Conservation (phyloP, 2,113 vertebrate genomes). For the Percopsis transmontana region DNA sequence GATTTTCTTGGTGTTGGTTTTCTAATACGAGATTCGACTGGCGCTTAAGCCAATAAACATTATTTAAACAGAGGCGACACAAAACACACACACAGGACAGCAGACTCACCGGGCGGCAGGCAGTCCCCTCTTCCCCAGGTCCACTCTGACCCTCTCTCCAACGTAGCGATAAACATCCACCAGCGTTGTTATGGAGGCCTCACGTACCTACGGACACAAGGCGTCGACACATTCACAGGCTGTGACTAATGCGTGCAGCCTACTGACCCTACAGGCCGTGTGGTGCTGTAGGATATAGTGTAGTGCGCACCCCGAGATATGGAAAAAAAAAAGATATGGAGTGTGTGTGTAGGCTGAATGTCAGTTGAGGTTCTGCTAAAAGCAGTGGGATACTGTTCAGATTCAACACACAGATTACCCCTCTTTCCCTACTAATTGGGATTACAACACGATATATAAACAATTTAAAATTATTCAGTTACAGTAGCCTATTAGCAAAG, state of each 20-base stretch:
- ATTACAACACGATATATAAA: slow-evolving; percentile 14
- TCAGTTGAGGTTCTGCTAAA: not conserved
- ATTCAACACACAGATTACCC: slow-evolving; percentile 17
- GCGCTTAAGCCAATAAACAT: too few relatives aligned
- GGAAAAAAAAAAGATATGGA: too few relatives aligned
- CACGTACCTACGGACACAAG: slow-evolving; percentile 83
- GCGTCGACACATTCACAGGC: slow-evolving; percentile 2
- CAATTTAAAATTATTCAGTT: slow-evolving; percentile 7
- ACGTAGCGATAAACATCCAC: slow-evolving; percentile 93
- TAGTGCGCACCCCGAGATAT: too few relatives aligned
- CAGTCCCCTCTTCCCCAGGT: slow-evolving; percentile 88
- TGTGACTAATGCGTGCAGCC: not conserved
- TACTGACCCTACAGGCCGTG: not conserved
- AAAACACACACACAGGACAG: not conserved
- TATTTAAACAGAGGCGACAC: not conserved
- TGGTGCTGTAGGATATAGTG: not conserved
- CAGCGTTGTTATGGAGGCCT: slow-evolving; percentile 83
- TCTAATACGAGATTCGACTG: too few relatives aligned
- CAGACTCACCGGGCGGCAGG: slow-evolving; percentile 85
- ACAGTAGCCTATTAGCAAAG: not conserved
- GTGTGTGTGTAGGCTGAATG: slow-evolving; percentile 1
- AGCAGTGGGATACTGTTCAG: slow-evolving; percentile 3
- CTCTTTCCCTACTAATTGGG: not conserved
- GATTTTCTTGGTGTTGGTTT: too few relatives aligned
- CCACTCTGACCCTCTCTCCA: slow-evolving; percentile 87